These are phyloP conservation scores for Boloria selene DNA, from an alignment of 2,888 invertebrate species.

Conservation along the genomic window DNA sequence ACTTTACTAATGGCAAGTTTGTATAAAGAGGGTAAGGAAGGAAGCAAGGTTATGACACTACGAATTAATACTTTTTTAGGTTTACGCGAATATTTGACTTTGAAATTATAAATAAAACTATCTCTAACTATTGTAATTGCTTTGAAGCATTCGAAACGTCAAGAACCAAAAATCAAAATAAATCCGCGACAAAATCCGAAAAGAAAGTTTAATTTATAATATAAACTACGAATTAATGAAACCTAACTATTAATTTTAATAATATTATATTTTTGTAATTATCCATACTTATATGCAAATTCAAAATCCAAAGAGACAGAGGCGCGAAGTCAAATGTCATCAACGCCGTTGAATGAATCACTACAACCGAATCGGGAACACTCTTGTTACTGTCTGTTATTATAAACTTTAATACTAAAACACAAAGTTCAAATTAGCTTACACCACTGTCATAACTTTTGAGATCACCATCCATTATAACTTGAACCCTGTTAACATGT, in stretches of 20 bases:
- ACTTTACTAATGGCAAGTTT: too few relatives aligned
- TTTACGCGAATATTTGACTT: too few relatives aligned
- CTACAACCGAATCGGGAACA: slow-evolving; percentile 54
- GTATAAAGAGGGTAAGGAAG: too few relatives aligned
- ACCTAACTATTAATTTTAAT: background rate
- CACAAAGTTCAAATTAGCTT: slow-evolving; percentile 48
- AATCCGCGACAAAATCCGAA: too few relatives aligned
- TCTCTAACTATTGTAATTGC: too few relatives aligned
- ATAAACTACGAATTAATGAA: background rate
- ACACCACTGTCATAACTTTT: slow-evolving; percentile 39
- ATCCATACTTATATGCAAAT: slow-evolving; percentile 49
- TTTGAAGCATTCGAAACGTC: too few relatives aligned
- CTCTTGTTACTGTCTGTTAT: slow-evolving; percentile 33
- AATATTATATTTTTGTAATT: slow-evolving; percentile 34
- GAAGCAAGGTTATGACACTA: background rate
- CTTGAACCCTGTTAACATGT: slow-evolving; percentile 36
- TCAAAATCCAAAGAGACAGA: slow-evolving; percentile 46
- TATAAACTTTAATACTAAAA: slow-evolving; percentile 35
- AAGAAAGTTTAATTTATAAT: too few relatives aligned
- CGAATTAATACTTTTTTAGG: too few relatives aligned
- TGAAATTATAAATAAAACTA: too few relatives aligned
- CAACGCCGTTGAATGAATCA: slow-evolving; percentile 58
- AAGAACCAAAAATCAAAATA: too few relatives aligned
- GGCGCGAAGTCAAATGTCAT: slow-evolving; percentile 52
- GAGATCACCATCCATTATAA: slow-evolving; percentile 42